These are phyloP conservation scores for Gymnogyps californianus DNA, from an alignment of 2,113 vertebrate genomes.

Conservation along the genomic window DNA sequence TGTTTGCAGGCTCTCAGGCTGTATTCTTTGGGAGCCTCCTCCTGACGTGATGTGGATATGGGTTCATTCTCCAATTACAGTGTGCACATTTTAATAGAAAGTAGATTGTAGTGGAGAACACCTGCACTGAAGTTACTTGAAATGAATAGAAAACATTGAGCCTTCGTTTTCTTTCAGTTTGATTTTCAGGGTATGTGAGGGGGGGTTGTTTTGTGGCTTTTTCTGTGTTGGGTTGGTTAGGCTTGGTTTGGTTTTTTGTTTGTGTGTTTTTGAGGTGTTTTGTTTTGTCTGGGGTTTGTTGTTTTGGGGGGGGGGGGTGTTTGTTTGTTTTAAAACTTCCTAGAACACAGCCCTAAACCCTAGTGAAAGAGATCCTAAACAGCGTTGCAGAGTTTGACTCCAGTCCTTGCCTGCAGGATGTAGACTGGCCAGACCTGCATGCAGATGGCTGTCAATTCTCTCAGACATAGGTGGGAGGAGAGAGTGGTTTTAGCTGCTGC, in stretches of 20 bases:
- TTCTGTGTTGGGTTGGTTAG: background rate
- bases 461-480: conserved; percentile 9
- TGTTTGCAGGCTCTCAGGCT: background rate
- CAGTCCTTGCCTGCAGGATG: background rate
- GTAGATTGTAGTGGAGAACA: background rate
- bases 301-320: background rate
- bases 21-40: background rate
- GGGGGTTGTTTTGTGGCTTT: background rate
- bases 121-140: background rate
- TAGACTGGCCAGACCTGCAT: background rate
- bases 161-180: background rate
- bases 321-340: background rate
- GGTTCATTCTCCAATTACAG: background rate
- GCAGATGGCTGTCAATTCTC: conserved; percentile 26
- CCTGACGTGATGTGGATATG: background rate
- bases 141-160: background rate
- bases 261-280: background rate
- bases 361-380: background rate
- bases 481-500: conserved; percentile 23
- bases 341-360: background rate
- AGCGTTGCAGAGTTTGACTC: background rate
- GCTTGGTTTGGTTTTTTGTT: background rate
- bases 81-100: background rate
- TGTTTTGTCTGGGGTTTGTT: background rate
- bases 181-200: background rate